Evolutionary conservation across 1,140 invertebrate genomes (phyloP).

Genomic region (Habropoda laboriosa): DNA sequence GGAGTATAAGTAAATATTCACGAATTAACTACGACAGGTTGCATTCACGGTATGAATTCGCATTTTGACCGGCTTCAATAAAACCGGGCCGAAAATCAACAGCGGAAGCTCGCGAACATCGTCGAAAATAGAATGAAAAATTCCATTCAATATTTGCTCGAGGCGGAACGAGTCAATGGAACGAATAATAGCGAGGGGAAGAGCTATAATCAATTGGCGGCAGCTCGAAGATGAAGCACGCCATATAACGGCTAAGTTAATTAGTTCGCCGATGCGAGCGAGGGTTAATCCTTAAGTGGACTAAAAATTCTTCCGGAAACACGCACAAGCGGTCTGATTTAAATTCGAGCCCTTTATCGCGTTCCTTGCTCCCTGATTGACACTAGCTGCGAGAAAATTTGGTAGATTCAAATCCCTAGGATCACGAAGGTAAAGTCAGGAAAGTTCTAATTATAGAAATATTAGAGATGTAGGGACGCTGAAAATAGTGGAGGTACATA

Average conservation of each 20-base stretch:
- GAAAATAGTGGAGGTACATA: too few relatives aligned
- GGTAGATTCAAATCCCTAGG: too few relatives aligned
- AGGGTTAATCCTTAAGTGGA: not conserved
- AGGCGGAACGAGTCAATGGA: constrained; percentile 6
- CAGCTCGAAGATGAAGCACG: not conserved
- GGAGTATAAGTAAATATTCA: not conserved
- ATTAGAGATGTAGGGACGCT: too few relatives aligned
- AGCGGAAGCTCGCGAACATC: not conserved
- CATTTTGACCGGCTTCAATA: not conserved
- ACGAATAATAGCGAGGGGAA: not conserved
- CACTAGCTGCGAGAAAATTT: too few relatives aligned
- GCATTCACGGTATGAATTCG: not conserved
- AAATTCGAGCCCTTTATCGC: not conserved
- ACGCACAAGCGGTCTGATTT: not conserved
- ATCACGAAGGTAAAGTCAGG: too few relatives aligned
- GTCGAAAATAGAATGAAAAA: constrained; percentile 16
- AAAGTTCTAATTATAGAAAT: too few relatives aligned
- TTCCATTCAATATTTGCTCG: constrained; percentile 13
- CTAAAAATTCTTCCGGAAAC: not conserved
- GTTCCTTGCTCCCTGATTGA: not conserved
- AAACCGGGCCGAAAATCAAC: not conserved
- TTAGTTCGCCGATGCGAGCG: not conserved
- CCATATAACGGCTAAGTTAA: not conserved
- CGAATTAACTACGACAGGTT: not conserved
- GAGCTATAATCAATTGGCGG: constrained; percentile 1